A percentile compares a stretch with the other conserved stretches of the same genome.
Conservation (phyloP, 1,140 invertebrate species). For the Aphelinus certus region DNA sequence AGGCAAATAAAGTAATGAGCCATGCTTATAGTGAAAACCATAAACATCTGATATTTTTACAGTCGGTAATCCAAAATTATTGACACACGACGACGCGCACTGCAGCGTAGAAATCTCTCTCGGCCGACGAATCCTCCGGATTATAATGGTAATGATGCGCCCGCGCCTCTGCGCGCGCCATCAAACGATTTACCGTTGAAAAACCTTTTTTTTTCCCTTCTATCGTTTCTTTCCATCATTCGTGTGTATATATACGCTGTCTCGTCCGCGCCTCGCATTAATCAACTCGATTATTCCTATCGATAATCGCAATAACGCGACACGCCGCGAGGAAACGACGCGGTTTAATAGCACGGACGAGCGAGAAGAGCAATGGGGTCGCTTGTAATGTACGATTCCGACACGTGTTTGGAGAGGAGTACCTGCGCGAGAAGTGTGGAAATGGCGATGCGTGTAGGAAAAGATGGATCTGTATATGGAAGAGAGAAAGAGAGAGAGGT, state of each 20-base stretch:
- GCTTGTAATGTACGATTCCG: constrained; percentile 4
- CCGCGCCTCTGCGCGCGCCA: background rate
- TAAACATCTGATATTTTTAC: no score
- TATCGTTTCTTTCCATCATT: no score
- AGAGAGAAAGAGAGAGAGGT: constrained; percentile 51
- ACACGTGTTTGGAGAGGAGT: background rate
- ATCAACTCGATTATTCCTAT: constrained; percentile 30
- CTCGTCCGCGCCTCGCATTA: background rate
- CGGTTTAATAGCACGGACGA: background rate
- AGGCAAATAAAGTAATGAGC: constrained; percentile 7
- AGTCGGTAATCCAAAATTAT: no score
- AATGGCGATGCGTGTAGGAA: constrained; percentile 36
- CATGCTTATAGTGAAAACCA: no score
- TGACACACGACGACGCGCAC: no score
- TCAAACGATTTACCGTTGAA: background rate
- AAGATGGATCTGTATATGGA: no score
- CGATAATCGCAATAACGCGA: constrained; percentile 16
- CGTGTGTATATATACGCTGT: no score
- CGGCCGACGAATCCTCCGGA: no score
- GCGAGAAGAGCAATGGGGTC: constrained; percentile 1
- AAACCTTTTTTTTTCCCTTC: no score
- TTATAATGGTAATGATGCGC: no score
- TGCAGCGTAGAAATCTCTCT: background rate
- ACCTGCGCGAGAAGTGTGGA: background rate
- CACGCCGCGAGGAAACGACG: background rate